Conservation (phyloP, 37 sponge, comb jelly and placozoan species). For the Lycopodina hypogea region DNA sequence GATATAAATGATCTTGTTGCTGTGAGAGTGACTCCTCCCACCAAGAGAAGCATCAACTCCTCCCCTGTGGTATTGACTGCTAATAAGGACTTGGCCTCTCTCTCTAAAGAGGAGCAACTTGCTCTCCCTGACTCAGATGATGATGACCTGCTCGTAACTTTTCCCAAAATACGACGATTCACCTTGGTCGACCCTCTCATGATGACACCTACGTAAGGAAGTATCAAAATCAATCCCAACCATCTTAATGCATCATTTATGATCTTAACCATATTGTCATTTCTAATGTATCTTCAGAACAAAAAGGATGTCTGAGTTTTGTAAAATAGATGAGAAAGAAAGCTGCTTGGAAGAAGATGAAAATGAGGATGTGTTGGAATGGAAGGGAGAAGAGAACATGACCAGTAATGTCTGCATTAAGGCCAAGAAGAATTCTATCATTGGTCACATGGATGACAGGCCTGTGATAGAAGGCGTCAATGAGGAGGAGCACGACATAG, state of each 20-base stretch:
- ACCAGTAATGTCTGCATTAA: neutral
- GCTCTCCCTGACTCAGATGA: no score
- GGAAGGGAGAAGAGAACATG: neutral
- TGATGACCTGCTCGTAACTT: neutral
- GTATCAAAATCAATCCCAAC: neutral
- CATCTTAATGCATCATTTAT: no score
- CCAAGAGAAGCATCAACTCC: neutral
- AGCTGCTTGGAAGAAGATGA: neutral
- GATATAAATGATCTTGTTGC: neutral
- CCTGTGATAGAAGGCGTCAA: neutral
- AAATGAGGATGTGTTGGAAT: neutral
- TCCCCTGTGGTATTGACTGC: neutral
- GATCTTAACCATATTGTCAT: no score
- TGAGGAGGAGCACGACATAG: neutral
- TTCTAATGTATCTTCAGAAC: no score
- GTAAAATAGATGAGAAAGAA: neutral
- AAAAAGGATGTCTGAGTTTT: neutral
- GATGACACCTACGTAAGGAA: conserved; percentile 14
- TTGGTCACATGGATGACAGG: neutral
- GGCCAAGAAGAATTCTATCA: neutral
- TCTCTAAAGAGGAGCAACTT: no score
- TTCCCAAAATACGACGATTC: conserved; percentile 25
- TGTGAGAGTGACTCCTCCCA: neutral
- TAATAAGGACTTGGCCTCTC: no score
- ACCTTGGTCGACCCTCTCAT: conserved; percentile 25